Conservation (phyloP, 2,888 invertebrate genomes). For the Drosophila atripex region DNA sequence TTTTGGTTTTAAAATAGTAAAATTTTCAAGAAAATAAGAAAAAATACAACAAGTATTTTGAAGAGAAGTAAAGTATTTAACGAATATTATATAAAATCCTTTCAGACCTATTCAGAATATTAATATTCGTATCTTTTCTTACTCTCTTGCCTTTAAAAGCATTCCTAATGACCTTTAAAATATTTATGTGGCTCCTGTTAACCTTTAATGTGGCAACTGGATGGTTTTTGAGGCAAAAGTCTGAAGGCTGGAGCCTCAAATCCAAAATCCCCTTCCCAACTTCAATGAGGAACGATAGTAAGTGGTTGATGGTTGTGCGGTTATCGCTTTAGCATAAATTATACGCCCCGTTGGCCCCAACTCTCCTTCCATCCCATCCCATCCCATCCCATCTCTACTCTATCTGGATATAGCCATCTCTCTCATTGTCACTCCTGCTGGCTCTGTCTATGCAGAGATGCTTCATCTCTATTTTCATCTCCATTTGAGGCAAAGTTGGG, state of each 20-base stretch:
- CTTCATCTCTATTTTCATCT: constrained; percentile 7
- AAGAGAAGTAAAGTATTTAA: too few species aligned
- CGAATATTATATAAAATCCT: too few species aligned
- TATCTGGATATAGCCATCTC: background rate
- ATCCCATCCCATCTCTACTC: background rate
- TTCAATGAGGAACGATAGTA: constrained; percentile 23
- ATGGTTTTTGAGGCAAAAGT: background rate
- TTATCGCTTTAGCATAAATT: constrained; percentile 49
- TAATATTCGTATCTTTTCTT: background rate
- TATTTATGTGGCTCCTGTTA: background rate
- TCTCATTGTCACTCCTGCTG: background rate
- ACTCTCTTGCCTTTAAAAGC: background rate
- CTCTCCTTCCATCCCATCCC: background rate
- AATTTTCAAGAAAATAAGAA: too few species aligned
- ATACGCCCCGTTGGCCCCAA: constrained; percentile 17
- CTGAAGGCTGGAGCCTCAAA: background rate
- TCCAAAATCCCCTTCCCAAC: constrained; percentile 5
- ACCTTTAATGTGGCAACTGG: background rate
- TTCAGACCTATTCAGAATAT: too few species aligned
- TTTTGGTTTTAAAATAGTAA: background rate
- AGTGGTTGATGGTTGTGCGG: constrained; percentile 41
- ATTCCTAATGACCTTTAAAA: background rate
- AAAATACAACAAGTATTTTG: too few species aligned
- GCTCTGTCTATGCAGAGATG: constrained; percentile 3
- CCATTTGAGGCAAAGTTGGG: constrained; percentile 15